Conservation (phyloP, 2,888 invertebrate genomes). For the Brachypalpus laphriformis region DNA sequence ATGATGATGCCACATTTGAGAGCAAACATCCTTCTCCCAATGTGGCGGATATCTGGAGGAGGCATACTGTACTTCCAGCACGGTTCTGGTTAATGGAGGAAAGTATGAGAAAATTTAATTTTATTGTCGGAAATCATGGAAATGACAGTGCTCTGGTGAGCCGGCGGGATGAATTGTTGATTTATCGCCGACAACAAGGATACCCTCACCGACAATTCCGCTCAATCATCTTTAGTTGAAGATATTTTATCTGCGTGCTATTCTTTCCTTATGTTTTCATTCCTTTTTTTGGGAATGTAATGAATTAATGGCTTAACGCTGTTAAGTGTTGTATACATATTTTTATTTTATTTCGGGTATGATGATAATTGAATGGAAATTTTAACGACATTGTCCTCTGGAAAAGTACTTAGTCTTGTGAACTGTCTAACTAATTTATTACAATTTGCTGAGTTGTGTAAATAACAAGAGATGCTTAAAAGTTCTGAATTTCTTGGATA, state of each 20-base stretch:
- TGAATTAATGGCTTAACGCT: background rate
- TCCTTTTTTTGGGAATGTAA: background rate
- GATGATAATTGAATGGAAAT: background rate
- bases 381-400: background rate
- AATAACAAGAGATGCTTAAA: too few species aligned
- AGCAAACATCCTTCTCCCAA: background rate
- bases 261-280: background rate
- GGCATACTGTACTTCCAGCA: slow-evolving; percentile 11
- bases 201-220: slow-evolving; percentile 35
- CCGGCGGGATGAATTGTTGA: slow-evolving; percentile 79
- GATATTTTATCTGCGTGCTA: background rate
- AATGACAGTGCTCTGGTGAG: slow-evolving; percentile 73
- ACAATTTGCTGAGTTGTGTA: background rate
- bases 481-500: too few species aligned
- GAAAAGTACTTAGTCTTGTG: background rate
- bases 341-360: background rate
- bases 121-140: slow-evolving; percentile 75
- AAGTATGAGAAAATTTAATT: slow-evolving; percentile 68
- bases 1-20: slow-evolving; percentile 64
- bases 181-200: slow-evolving; percentile 78
- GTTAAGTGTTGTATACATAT: background rate
- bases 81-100: slow-evolving; percentile 45
- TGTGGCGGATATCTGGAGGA: background rate
- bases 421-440: background rate
- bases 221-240: slow-evolving; percentile 48